Base-by-base conservation (phyloP, 2,113 vertebrate species). In the Sinosuthora webbiana region DNA sequence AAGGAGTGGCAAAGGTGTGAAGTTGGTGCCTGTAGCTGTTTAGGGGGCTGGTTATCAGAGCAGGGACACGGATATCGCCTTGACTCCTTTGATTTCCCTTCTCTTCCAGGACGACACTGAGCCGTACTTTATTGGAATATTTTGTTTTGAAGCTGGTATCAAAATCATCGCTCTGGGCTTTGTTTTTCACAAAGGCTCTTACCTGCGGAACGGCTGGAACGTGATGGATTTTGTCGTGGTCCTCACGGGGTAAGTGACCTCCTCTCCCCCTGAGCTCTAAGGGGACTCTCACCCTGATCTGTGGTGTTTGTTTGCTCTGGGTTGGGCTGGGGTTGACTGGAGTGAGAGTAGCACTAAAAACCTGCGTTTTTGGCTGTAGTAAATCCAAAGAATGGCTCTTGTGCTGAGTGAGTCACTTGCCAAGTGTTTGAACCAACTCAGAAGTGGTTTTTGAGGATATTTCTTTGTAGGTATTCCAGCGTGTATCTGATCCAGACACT, bases 191-290 rank as follows among this genome's bases (percentile, higher is more conserved):
- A 99, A 99, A 98, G 99, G 98, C 94, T 99, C 99, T 83, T 99
- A 99, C 97, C 98, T 99, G 87, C 98, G 99, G 30, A 99, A 99
- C 0, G 99, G 99, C 93, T 99, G 99, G 99, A 99, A 99, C 3
- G 99, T 99, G 98, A 99, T 99, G 99, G 99, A 99, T 98, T 99
- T 99, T 28, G 99, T 99, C 33, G 99, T 99, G 70, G 99, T 99
- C 92, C 99, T 99, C 74, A 99, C 99, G 0, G 99, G 99, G 99
- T 99, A 98, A 98, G 99, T 97, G 70, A n/a, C 35, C 39, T 35
- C 35, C 23, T 27, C 13, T 33, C 39, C 6, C 28, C 31, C 28
- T 2, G 15, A 8, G 33, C 65, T 44, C 8, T 5, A 7, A 2
- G 19, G 53, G 17, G 6, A 3, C 27, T 47, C 20, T 65, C 23